Percentiles rank a stretch among this genome's conserved stretches.
Conservation (phyloP, 2,888 invertebrate genomes). For the Chouioia cunea region DNA sequence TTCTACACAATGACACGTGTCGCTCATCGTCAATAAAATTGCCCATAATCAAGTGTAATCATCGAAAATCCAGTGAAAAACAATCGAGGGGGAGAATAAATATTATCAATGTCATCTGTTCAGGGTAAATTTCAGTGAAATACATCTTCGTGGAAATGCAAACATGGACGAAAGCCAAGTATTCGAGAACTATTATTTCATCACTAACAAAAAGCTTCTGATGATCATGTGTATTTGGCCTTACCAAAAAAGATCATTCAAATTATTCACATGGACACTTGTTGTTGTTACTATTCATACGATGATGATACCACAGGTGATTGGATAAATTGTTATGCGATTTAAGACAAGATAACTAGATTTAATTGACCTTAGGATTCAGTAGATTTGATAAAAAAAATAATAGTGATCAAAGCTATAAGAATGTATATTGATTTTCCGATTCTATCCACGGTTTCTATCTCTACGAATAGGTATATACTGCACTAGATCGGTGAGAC, state of each 20-base stretch:
- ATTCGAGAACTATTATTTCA: constrained; percentile 1
- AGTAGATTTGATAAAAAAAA: background rate
- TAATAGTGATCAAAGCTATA: background rate
- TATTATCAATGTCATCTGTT: background rate
- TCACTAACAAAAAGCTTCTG: constrained; percentile 7
- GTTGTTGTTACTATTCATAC: constrained; percentile 12
- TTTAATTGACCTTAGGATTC: background rate
- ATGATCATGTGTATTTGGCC: constrained; percentile 21
- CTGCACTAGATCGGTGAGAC: too few species aligned
- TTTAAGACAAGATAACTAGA: background rate
- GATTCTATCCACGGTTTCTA: too few species aligned
- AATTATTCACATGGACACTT: background rate
- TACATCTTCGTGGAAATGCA: background rate
- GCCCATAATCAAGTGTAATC: background rate
- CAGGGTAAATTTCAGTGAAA: background rate
- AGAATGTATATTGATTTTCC: too few species aligned
- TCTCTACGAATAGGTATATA: too few species aligned
- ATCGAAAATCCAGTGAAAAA: background rate
- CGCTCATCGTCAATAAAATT: constrained; percentile 19
- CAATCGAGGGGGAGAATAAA: background rate
- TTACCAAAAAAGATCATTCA: constrained; percentile 12
- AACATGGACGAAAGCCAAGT: constrained; percentile 6
- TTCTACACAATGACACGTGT: constrained; percentile 5
- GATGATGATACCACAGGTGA: constrained; percentile 30
- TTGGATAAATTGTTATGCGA: background rate